These are phyloP conservation scores for Sturmia bella DNA, from an alignment of 2,888 invertebrate genomes.

Conservation along the genomic window DNA sequence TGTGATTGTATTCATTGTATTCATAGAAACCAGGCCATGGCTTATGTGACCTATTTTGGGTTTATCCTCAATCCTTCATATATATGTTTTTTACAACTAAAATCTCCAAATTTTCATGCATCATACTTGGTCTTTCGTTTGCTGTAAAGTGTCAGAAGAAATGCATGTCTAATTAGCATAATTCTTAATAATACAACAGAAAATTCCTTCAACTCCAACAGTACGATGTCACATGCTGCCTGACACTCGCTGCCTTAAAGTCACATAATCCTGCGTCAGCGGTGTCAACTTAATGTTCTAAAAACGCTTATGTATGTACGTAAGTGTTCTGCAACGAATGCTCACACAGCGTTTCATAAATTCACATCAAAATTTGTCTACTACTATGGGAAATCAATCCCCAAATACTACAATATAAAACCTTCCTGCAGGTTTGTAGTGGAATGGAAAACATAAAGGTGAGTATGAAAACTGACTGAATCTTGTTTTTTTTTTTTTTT, in stretches of 20 bases:
- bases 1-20: too few relatives aligned
- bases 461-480: slow-evolving; percentile 7
- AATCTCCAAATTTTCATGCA: neutral
- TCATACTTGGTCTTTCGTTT: neutral
- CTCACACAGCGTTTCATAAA: slow-evolving; percentile 76
- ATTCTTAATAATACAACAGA: neutral
- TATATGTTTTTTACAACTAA: too few relatives aligned
- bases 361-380: slow-evolving; percentile 75
- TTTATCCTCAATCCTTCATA: too few relatives aligned
- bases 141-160: neutral
- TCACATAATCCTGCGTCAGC: neutral
- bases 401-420: slow-evolving; percentile 16
- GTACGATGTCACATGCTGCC: slow-evolving; percentile 64
- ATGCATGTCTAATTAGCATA: neutral
- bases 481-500: neutral
- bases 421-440: slow-evolving; percentile 17
- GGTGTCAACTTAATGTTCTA: slow-evolving; percentile 46
- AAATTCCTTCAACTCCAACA: slow-evolving; percentile 39
- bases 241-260: slow-evolving; percentile 48
- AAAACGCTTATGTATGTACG: neutral
- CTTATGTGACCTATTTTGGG: too few relatives aligned
- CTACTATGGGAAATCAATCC: slow-evolving; percentile 56
- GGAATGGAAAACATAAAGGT: neutral
- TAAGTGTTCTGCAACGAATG: neutral
- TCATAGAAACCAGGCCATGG: too few relatives aligned